Conservation (phyloP, 2,888 invertebrate species). For the Drosophila hawaiiensis region DNA sequence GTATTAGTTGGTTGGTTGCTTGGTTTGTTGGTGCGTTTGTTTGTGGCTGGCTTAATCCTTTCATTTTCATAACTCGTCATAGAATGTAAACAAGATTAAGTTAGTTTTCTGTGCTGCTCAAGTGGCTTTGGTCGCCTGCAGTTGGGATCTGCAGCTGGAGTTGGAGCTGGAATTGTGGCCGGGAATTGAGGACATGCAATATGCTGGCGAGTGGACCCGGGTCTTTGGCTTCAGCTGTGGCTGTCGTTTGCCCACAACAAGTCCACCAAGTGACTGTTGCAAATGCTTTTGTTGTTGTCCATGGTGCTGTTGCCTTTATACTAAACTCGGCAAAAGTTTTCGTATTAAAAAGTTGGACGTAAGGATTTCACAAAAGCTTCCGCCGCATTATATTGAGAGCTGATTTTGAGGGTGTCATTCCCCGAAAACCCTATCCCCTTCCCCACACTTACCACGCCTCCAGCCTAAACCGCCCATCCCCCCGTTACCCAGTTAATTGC, state of each 20-base stretch:
- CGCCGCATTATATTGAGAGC: slow-evolving; percentile 80
- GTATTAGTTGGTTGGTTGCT: slow-evolving; percentile 33
- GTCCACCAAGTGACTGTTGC: slow-evolving; percentile 81
- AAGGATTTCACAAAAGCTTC: slow-evolving; percentile 81
- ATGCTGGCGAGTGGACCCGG: slow-evolving; percentile 36
- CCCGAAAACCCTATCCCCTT: not conserved
- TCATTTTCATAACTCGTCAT: slow-evolving; percentile 82
- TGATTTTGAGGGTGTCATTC: slow-evolving; percentile 66
- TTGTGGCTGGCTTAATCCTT: slow-evolving; percentile 79
- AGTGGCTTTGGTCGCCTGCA: slow-evolving; percentile 70
- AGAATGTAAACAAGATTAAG: slow-evolving; percentile 82
- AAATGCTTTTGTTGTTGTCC: slow-evolving; percentile 66
- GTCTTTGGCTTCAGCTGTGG: slow-evolving; percentile 33
- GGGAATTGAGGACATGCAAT: slow-evolving; percentile 59
- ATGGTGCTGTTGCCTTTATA: slow-evolving; percentile 63
- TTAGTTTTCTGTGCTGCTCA: slow-evolving; percentile 78
- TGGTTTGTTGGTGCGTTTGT: slow-evolving; percentile 65
- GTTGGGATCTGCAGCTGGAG: slow-evolving; percentile 12
- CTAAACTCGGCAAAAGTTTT: slow-evolving; percentile 75
- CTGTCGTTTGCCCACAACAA: slow-evolving; percentile 73
- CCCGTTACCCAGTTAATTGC: slow-evolving; percentile 68
- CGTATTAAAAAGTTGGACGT: slow-evolving; percentile 81
- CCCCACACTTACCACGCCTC: not conserved
- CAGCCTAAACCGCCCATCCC: not conserved
- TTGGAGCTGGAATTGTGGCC: slow-evolving; percentile 8